Base-by-base conservation (phyloP, 2,113 vertebrate species). In the Neomonachus schauinslandi region DNA sequence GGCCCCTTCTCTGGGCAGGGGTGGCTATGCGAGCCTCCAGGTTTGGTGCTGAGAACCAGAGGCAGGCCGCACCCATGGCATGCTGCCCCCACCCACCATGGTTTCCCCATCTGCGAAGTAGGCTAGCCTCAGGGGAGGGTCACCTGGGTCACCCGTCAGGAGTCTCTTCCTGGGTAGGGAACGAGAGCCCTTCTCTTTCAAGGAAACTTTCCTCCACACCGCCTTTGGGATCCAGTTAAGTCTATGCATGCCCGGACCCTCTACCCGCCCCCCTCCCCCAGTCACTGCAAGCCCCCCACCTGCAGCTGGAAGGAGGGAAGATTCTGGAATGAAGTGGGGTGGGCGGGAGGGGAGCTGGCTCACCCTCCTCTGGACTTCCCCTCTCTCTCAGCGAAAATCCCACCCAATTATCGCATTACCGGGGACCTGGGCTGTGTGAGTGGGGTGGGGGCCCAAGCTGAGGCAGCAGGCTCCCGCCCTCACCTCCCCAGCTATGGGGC, bases 341-440 rank as follows among this genome's bases (percentile, higher is more conserved):
- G 57, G 76, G 89, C 4, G 28, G 79, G 26, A 42, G 57, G 80
- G 86, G 85, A 86, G 53, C 97, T 83, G 74, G 95, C 92, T 89
- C 53, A 1, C 74, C 46, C 33, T 65, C 28, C 87, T 92, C 81
- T 91, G 98, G 98, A 98, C 98, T 98, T 98, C 97, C 98, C 98
- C 98, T 98, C 94, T 53, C 97, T 98, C 97, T 98, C 98, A 97
- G 98, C 97, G 98, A 98, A 99, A 99, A 98, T 99, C 98, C 98
- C 98, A 97, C 96, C 98, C 98, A 99, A 98, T 98, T 99, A 98
- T 98, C 74, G 97, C 98, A 98, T 98, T 98, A 98, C 98, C 95
- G 97, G 98, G 49, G 97, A 95, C 90, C 97, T 55, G 96, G 97
- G 46, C 94, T 98, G 91, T 91, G 91, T 22, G 95, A 26, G 97